These are phyloP conservation scores for Omphaloscelis lunosa DNA, from an alignment of 2,888 invertebrate species.

Conservation along the genomic window DNA sequence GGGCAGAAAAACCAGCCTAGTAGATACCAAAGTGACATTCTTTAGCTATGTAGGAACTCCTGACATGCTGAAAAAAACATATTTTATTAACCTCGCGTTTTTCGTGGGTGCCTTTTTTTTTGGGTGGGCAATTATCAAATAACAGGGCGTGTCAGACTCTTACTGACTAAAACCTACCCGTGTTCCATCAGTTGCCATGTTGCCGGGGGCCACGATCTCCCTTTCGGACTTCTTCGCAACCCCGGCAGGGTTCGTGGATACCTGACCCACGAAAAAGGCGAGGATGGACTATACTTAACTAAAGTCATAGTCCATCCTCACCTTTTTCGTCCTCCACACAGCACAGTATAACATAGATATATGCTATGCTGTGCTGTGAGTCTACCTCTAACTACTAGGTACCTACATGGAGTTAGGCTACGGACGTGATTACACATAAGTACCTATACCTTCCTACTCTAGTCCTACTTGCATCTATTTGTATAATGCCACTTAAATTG, in stretches of 20 bases:
- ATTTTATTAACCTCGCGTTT: not conserved
- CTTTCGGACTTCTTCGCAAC: too few species aligned
- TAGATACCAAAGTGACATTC: not conserved
- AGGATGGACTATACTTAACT: not conserved
- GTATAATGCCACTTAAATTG: conserved; percentile 7
- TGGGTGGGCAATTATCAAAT: too few species aligned
- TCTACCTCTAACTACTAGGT: too few species aligned
- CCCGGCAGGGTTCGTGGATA: too few species aligned
- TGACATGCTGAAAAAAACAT: not conserved
- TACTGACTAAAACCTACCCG: too few species aligned
- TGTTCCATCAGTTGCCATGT: too few species aligned
- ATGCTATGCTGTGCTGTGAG: not conserved
- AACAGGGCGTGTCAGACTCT: too few species aligned
- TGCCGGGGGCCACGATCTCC: too few species aligned
- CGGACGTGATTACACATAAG: not conserved
- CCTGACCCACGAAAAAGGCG: not conserved
- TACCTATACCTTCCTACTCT: not conserved
- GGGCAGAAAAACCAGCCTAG: not conserved
- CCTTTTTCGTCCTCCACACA: too few species aligned
- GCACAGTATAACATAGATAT: too few species aligned
- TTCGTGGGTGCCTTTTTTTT: too few species aligned
- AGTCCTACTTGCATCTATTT: not conserved
- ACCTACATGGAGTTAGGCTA: not conserved
- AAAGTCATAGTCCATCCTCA: too few species aligned
- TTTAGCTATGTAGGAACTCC: not conserved